Evolutionary conservation across 2,888 invertebrate genomes (phyloP), one percentile per base, ranked within the genome.

Genomic region (Pseudanteris insignis): DNA sequence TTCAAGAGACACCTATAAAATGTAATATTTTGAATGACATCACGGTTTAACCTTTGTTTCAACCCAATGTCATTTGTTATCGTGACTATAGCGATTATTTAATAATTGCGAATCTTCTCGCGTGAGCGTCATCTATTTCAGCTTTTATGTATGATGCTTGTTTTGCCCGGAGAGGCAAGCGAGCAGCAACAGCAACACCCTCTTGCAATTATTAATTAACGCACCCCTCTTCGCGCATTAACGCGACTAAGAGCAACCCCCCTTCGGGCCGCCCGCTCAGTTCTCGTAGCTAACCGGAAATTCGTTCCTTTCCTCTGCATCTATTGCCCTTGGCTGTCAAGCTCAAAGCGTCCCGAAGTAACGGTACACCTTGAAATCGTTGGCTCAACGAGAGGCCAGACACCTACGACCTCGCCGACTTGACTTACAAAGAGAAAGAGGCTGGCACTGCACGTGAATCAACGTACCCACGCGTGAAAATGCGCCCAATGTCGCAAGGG

Each of bases 171-270:
- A 43, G 50, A 62, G 57, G 51, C 37, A 32, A 18, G 44, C 47
- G 41, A 51, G 43, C 58, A 51, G 54, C 55, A 47, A 55, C 62
- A 50, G 57, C 57, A 24, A 58, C 61, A 64, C 77, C 73, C 74
- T 72, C 70, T 66, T 73, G 77, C 79, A 76, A 79, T 79, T 79
- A 79, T 78, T 79, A 79, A 79, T 79, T 79, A 79, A 79, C 78
- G 75, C 77, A 74, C 74, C 75, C 75, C 77, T 75, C 73, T 74
- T 72, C 74, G 75, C 73, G 77, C 76, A 78, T 79, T 78, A 79
- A 75, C 77, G 73, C 73, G 75, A 74, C 78, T 77, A 75, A 77
- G 77, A 77, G 77, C 74, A 73, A 68, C 48, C 62, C 61, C 47
- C 36, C 36, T 54, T 11, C 50, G 10, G 26, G 47, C 57, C 46